Percentiles rank a stretch among this genome's conserved stretches.
Evolutionary conservation across 2,113 vertebrate species (phyloP).

Genomic region (Agapornis roseicollis): DNA sequence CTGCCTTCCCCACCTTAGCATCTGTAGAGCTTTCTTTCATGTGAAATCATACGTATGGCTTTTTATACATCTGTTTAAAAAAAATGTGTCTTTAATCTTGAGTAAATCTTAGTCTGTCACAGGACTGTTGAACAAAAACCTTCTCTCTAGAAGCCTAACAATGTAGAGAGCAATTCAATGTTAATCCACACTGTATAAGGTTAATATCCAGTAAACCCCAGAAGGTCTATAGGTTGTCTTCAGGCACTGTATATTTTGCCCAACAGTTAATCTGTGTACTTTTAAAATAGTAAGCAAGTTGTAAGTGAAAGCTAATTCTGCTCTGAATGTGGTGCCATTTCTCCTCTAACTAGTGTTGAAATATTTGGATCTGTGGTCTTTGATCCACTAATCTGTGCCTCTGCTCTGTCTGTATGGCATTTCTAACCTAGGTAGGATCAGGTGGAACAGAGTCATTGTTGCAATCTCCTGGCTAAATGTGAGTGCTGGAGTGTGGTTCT

Average conservation of each 20-base stretch:
- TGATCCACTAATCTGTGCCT: background rate
- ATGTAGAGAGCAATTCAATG: background rate
- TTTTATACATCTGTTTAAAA: background rate
- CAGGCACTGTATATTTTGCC: background rate
- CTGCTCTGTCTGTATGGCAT: background rate
- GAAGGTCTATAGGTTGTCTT: background rate
- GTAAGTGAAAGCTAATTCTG: background rate
- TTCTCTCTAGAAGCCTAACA: background rate
- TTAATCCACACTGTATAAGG: background rate
- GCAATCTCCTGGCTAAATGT: too few relatives aligned
- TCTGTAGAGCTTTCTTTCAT: background rate
- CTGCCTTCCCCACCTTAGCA: background rate
- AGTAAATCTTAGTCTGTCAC: background rate
- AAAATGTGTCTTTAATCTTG: background rate
- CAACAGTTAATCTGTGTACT: background rate
- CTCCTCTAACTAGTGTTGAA: background rate
- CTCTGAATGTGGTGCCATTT: background rate
- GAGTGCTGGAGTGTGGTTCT: background rate
- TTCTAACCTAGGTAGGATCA: rapidly evolving
- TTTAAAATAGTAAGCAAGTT: background rate
- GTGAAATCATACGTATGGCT: background rate
- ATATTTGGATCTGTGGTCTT: background rate
- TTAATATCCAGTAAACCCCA: background rate
- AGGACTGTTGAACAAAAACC: background rate
- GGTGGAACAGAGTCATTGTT: background rate